Evolutionary conservation across 2,888 invertebrate genomes (phyloP).

Genomic region (Mythimna lalbum): DNA sequence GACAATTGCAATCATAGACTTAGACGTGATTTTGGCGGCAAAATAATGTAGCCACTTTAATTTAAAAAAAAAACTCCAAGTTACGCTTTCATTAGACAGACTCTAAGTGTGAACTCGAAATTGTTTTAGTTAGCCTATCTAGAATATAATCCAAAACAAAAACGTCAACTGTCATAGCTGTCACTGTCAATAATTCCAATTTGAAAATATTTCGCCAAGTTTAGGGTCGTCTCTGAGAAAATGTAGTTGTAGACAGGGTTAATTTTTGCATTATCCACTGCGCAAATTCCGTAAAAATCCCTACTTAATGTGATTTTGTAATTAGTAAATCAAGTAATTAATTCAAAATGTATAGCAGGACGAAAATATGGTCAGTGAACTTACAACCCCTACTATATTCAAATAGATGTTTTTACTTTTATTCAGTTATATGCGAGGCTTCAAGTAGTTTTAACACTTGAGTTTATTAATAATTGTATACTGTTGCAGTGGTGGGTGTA

Average conservation of each 20-base stretch:
- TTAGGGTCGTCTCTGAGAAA: slow-evolving; percentile 58
- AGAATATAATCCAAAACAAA: slow-evolving; percentile 30
- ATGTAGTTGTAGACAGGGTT: slow-evolving; percentile 49
- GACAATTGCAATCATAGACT: too few relatives aligned
- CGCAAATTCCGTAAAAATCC: slow-evolving; percentile 63
- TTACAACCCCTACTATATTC: slow-evolving; percentile 1
- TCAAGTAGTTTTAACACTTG: neutral
- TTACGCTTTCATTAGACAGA: too few relatives aligned
- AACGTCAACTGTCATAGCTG: slow-evolving; percentile 13
- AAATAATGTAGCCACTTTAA: too few relatives aligned
- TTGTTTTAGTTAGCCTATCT: neutral
- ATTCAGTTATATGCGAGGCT: neutral
- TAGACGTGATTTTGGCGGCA: too few relatives aligned
- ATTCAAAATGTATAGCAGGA: slow-evolving; percentile 82
- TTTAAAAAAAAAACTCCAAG: too few relatives aligned
- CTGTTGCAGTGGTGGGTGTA: slow-evolving; percentile 70
- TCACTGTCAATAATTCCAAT: slow-evolving; percentile 35
- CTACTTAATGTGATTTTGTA: slow-evolving; percentile 35
- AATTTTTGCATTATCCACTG: slow-evolving; percentile 47
- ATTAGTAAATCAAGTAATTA: slow-evolving; percentile 21
- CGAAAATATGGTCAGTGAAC: slow-evolving; percentile 80
- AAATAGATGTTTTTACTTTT: neutral
- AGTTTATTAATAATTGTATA: neutral
- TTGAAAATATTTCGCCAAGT: slow-evolving; percentile 32
- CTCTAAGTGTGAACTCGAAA: too few relatives aligned